These are phyloP conservation scores for Adelges cooleyi DNA, from an alignment of 1,140 invertebrate genomes.

Conservation along the genomic window DNA sequence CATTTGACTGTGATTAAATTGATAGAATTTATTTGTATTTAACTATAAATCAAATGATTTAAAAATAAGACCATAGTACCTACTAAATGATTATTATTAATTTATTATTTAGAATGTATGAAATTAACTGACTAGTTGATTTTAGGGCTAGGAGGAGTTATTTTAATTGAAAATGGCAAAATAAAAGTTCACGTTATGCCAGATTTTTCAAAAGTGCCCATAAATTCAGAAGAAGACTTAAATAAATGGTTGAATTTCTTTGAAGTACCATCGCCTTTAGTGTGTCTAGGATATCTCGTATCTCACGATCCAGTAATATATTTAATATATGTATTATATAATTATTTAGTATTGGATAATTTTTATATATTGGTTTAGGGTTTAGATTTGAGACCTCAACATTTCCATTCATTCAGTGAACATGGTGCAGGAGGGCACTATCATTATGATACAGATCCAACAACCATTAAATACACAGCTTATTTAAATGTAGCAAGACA, in stretches of 20 bases:
- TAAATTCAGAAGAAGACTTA: constrained; percentile 59
- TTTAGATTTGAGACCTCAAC: constrained; percentile 78
- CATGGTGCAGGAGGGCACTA: constrained; percentile 89
- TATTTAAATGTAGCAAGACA: constrained; percentile 69
- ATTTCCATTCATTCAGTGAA: constrained; percentile 85
- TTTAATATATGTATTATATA: neutral
- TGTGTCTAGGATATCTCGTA: constrained; percentile 76
- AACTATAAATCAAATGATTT: too few species aligned
- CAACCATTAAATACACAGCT: constrained; percentile 68
- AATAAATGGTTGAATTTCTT: constrained; percentile 86
- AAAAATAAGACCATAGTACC: too few species aligned
- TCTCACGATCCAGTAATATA: constrained; percentile 67
- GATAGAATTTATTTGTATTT: too few species aligned
- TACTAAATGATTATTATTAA: too few species aligned
- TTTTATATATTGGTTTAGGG: constrained; percentile 43
- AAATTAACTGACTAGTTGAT: constrained; percentile 7
- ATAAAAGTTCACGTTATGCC: constrained; percentile 89
- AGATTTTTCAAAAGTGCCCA: constrained; percentile 66
- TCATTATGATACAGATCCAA: constrained; percentile 83
- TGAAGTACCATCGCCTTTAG: constrained; percentile 74
- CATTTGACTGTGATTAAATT: too few species aligned
- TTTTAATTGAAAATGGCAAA: constrained; percentile 68
- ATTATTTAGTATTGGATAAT: neutral
- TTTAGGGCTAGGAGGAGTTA: constrained; percentile 74
- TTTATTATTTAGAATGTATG: too few species aligned